Evolutionary conservation across 2,113 vertebrate genomes (phyloP), one percentile per base, ranked within the genome.

Genomic region (Alethe diademata): DNA sequence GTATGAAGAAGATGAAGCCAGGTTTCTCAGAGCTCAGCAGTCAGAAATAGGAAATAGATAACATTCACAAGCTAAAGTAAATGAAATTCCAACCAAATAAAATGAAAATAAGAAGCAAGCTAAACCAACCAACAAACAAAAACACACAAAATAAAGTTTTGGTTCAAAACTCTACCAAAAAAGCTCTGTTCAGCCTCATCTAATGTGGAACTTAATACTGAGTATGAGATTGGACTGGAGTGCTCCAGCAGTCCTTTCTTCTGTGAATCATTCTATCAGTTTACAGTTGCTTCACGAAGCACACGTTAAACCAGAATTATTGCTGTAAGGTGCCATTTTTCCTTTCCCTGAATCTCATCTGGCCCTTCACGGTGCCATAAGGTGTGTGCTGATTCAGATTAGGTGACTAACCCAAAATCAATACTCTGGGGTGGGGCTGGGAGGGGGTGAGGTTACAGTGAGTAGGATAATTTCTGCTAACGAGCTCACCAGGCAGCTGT

Each of bases 371-470:
- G 4, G 23, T 86, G 35, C 26, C 22, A n/a, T 22, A 56, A 71
- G 53, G 36, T 0, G 0, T 25, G 16, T 35, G 16, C 20, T 86
- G 69, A 74, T 67, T 42, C 3, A 8, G 47, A 23, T 3, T 62
- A 12, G 8, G 43, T 71, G 65, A 92, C 47, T 62, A 78, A 92
- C 24, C 9, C n/a, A 12, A 76, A 73, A 33, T n/a, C 33, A 53
- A 5, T 36, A 36, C 8, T 0, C 12, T 22, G 24, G 9, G 5
- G 2, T 8, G 6, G 20, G 23, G 36, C 25, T 26, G 54, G 25
- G 24, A 47, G 5, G 4, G 5, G 3, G 0, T 25, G 28, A 74
- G 22, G 15, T 25, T 18, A 7, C 71, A 76, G 48, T 23, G 62
- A 36, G 35, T 26, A 40, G 25, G 56, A 74, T 78, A 8, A 14